A percentile compares a stretch with the other conserved stretches of the same genome.
Evolutionary conservation across 64 coral and sea anemone genomes (phyloP).

Genomic region (Pachyseris speciosa): DNA sequence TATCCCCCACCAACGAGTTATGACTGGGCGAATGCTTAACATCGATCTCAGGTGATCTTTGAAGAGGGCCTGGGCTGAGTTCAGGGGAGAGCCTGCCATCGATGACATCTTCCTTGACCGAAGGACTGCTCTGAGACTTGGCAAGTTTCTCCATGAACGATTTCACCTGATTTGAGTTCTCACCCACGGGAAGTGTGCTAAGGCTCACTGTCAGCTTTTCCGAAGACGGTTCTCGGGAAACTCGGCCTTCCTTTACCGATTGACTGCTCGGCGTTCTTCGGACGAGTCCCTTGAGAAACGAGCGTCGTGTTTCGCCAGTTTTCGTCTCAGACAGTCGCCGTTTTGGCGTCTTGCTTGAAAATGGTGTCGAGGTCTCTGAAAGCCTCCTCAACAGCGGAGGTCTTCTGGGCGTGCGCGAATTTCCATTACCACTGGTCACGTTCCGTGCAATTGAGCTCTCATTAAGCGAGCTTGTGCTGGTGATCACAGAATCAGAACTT

Average conservation of each 20-base stretch:
- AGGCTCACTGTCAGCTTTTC: conserved; percentile 71
- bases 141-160: conserved; percentile 51
- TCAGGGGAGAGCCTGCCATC: conserved; percentile 5
- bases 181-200: conserved; percentile 67
- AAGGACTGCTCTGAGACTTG: conserved; percentile 64
- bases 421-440: conserved; percentile 27
- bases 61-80: neutral
- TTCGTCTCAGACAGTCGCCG: conserved; percentile 84
- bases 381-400: conserved; percentile 68
- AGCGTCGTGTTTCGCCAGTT: conserved; percentile 56
- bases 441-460: neutral
- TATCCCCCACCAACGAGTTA: neutral
- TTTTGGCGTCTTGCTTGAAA: conserved; percentile 41
- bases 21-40: neutral
- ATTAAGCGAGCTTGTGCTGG: conserved; percentile 48
- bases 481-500: conserved; percentile 83
- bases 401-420: conserved; percentile 5
- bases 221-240: conserved; percentile 39
- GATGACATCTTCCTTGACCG: conserved; percentile 30
- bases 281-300: conserved; percentile 80
- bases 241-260: conserved; percentile 85
- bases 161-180: conserved; percentile 3
- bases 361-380: conserved; percentile 67
- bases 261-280: conserved; percentile 84
- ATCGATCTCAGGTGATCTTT: neutral